phyloP scores from a whole-genome alignment of 2,797 vertebrate genomes.

The Eulemur rubriventer region DNA sequence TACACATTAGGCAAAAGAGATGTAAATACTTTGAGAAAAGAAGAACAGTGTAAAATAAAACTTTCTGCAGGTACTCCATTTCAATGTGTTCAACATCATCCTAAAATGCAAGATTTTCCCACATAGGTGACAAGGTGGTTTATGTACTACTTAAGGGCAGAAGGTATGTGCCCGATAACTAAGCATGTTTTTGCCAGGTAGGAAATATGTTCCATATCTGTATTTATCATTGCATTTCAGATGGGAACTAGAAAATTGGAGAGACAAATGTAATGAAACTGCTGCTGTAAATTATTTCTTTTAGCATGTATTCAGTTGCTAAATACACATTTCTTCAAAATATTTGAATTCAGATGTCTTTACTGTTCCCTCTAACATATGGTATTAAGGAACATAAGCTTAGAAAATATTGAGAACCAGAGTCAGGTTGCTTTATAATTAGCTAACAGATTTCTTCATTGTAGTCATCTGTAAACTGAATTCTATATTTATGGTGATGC shows the following conservation, averaged over 20 bases:
- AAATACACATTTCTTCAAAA: constrained; percentile 92
- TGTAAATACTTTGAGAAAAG: constrained; percentile 91
- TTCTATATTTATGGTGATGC: constrained; percentile 36
- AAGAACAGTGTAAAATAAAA: constrained; percentile 87
- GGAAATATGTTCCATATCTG: constrained; percentile 93
- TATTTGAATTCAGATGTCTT: constrained; percentile 85
- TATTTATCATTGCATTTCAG: constrained; percentile 88
- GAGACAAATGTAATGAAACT: constrained; percentile 91
- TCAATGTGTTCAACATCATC: constrained; percentile 81
- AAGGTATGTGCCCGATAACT: constrained; percentile 69
- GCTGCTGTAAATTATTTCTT: constrained; percentile 97
- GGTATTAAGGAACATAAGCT: constrained; percentile 51
- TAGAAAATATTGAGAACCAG: not conserved
- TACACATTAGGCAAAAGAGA: constrained; percentile 88
- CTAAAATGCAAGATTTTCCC: constrained; percentile 81
- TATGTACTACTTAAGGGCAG: constrained; percentile 85
- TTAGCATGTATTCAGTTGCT: constrained; percentile 94
- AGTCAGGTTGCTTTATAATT: constrained; percentile 27
- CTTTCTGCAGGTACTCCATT: constrained; percentile 88
- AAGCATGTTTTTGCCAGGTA: constrained; percentile 89
- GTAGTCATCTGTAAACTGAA: not conserved
- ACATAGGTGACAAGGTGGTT: constrained; percentile 79
- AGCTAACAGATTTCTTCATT: constrained; percentile 35
- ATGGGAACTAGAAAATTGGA: constrained; percentile 88
- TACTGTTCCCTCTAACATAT: constrained; percentile 76